These are phyloP conservation scores for Catharus minimus DNA, from an alignment of 2,113 vertebrate genomes.

Conservation along the genomic window DNA sequence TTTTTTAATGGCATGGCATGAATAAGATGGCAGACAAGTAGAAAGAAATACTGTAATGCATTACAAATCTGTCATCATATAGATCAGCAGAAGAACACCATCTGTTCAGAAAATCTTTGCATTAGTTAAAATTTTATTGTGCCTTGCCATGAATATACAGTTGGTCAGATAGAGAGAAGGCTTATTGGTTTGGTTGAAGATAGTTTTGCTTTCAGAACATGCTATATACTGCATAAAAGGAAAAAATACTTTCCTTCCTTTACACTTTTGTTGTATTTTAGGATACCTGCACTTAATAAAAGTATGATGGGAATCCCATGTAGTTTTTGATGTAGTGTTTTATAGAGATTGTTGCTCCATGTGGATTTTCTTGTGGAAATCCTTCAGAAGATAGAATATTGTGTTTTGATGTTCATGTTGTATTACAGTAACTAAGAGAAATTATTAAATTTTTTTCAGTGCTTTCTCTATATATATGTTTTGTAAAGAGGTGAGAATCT, in stretches of 20 bases:
- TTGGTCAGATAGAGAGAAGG: not conserved
- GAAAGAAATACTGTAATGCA: not conserved
- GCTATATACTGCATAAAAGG: not conserved
- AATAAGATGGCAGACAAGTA: not conserved
- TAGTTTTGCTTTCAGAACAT: not conserved
- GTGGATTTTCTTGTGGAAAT: not conserved
- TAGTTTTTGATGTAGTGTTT: not conserved
- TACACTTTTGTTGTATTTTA: not conserved
- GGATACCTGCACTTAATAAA: not conserved
- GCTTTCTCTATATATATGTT: not conserved
- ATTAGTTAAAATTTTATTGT: conserved; percentile 13
- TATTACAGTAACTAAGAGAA: not conserved
- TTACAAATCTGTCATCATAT: not conserved
- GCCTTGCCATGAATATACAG: not conserved
- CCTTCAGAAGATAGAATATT: not conserved
- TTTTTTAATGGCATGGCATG: not conserved
- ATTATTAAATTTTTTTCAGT: not conserved
- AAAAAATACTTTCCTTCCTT: not conserved
- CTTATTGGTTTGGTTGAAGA: not conserved
- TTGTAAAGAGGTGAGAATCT: not conserved
- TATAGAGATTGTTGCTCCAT: not conserved
- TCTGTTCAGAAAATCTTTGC: conserved; percentile 1
- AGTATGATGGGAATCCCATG: not conserved
- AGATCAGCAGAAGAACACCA: not conserved
- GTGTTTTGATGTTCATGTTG: not conserved